Evolutionary conservation across 2,888 invertebrate species (phyloP), one percentile per base, ranked within the genome.

Genomic region (Meghimatium bilineatum): DNA sequence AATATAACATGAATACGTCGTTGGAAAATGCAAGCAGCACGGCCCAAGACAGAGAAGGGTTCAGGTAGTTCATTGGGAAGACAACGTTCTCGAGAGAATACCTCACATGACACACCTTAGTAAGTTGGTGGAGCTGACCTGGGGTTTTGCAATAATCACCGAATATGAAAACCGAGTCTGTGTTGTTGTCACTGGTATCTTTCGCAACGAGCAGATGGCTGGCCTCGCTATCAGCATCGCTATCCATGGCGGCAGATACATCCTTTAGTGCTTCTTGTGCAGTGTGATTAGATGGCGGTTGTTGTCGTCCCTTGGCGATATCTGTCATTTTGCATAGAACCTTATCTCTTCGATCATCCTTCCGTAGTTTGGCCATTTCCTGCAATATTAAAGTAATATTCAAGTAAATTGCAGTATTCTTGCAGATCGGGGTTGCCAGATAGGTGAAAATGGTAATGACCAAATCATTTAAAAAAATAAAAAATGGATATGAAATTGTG

Each of bases 321-420:
- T 78, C 85, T 32, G 88, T 88, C 85, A 92, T 90, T 75, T 89
- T 89, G 60, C 87, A 89, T n/a, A 90, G 80, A 12, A 92, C 87
- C 85, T 91, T 89, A 77, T 92, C 92, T 34, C 92, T 84, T 14
- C 92, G 84, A 80, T 91, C 91, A 34, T 91, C 89, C 79, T 91
- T 91, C 34, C 92, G 80, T 6, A 92, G 86, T 17, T 88, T 87
- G 44, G 92, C 91, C 91, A 93, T 91, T 87, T 92, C 93, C 85
- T 84, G 60, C 12, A 72, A 52, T 29, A 63, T 63, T 10, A n/a
- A 63, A n/a, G n/a, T 63, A 26, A 26, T 3, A 5, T 12, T 56
- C 26, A 56, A 26, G 23, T 56, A 23, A 8, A 56, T 26, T 3
- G 6, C 17, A 26, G 56, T 56, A n/a, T n/a, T n/a, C n/a, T n/a